Base-by-base conservation (phyloP, 2,888 invertebrate genomes). In the Nephrotoma flavescens region DNA sequence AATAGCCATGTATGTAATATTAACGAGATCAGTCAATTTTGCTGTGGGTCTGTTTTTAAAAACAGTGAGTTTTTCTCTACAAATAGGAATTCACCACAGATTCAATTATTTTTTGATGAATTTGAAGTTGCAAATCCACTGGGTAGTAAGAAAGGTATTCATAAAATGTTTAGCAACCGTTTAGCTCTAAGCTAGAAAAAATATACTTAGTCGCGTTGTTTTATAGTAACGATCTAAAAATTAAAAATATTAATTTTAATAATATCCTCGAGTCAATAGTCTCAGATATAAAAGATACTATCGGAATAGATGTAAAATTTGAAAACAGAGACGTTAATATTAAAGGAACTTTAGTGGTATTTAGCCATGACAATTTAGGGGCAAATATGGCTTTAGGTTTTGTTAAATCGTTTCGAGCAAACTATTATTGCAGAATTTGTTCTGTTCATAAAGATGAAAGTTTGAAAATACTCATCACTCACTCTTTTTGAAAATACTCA, bases 101-200 rank as follows among this genome's bases (percentile, higher is more conserved):
- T 88, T 83, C 87, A 88, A 41, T 11, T 88, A 42, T 88, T 87
- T 86, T 88, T 87, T 84, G 88, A 88, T 87, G 88, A 88, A 12
- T 88, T 89, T 86, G 88, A 88, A 87, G 87, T 87, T 9, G 83
- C 86, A 57, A 88, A 88, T 41, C 89, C 88, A 42, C 86, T 88
- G 45, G 88, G 88, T 5, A 87, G 86, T 44, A 88, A 88, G 87
- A 87, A 88, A 42, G 87, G 88, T 9, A 31, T 85, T 41, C 87
- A 89, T 87, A 89, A 89, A 88, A 88, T 89, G 86, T 89, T 83
- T 88, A 88, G 71, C 15, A 86, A 11, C 11, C 87, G 44, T 85
- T 87, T 47, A 87, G 86, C 15, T 83, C 86, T 52, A 41, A 83
- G 31, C 83, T 88, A 41, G 42, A 87, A 11, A 85, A 88, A 83